Evolutionary conservation across 1,140 invertebrate genomes (phyloP).

Genomic region (Lepidostoma basale): DNA sequence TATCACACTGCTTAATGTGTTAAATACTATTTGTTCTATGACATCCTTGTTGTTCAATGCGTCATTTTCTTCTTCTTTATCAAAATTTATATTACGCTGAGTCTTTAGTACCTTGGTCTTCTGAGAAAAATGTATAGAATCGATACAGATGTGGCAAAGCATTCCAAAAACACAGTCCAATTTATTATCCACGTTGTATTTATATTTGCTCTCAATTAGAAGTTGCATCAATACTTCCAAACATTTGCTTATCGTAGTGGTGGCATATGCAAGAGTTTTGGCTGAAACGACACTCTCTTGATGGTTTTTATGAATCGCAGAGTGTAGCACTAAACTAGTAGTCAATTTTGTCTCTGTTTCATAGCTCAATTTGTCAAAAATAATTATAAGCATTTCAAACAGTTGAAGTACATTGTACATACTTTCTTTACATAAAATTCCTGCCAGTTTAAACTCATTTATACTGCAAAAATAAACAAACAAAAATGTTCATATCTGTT

Average conservation of each 20-base stretch:
- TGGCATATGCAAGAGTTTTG: constrained; percentile 8
- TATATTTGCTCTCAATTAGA: constrained; percentile 19
- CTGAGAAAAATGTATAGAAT: constrained; percentile 20
- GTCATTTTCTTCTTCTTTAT: not conserved
- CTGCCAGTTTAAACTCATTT: constrained; percentile 10
- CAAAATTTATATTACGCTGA: not conserved
- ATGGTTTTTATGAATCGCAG: constrained; percentile 16
- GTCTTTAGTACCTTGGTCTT: not conserved
- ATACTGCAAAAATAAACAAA: constrained; percentile 32
- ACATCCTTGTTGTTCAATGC: constrained; percentile 6
- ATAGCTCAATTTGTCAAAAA: constrained; percentile 23
- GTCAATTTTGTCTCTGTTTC: constrained; percentile 28
- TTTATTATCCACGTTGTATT: constrained; percentile 8
- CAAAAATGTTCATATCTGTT: too few species aligned
- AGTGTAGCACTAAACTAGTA: constrained; percentile 32
- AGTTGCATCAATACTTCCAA: constrained; percentile 13
- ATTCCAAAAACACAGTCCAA: constrained; percentile 25
- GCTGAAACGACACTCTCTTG: not conserved
- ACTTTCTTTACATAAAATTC: constrained; percentile 33
- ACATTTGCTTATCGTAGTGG: constrained; percentile 14
- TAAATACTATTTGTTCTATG: not conserved
- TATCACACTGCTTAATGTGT: not conserved
- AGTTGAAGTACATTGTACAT: constrained; percentile 34
- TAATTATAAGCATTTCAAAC: constrained; percentile 27
- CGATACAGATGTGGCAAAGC: constrained; percentile 22